These are phyloP conservation scores for Miniopterus natalensis DNA, from an alignment of 2,113 vertebrate genomes.

Conservation along the genomic window DNA sequence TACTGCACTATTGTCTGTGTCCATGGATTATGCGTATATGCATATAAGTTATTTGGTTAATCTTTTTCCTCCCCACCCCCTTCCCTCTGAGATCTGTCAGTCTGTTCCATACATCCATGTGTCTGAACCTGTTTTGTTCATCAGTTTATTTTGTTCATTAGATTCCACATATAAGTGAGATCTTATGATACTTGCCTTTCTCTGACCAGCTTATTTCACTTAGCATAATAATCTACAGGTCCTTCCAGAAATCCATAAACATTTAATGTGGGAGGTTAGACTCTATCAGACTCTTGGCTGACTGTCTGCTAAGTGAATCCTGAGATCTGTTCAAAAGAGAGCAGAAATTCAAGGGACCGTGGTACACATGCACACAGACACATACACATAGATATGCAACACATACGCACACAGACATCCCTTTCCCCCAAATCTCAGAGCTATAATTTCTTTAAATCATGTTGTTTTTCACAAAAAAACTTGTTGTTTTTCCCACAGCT, in stretches of 20 bases:
- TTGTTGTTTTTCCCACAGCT: not conserved
- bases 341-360: constrained; percentile 42
- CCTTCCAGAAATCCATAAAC: not conserved
- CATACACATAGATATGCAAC: not conserved
- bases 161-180: too few relatives aligned
- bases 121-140: too few relatives aligned
- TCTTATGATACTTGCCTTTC: too few relatives aligned
- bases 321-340: not conserved
- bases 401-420: not conserved
- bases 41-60: too few relatives aligned
- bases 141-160: too few relatives aligned
- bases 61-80: too few relatives aligned
- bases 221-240: too few relatives aligned
- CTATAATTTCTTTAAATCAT: constrained; percentile 21
- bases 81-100: too few relatives aligned
- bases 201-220: too few relatives aligned
- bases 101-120: too few relatives aligned
- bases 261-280: constrained; percentile 3
- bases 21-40: too few relatives aligned
- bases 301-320: constrained; percentile 42
- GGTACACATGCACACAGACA: not conserved
- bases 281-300: not conserved
- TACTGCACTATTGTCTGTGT: too few relatives aligned
- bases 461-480: not conserved
- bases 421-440: not conserved